These are phyloP conservation scores for Limosa lapponica DNA, from an alignment of 2,797 vertebrate species.

Conservation along the genomic window DNA sequence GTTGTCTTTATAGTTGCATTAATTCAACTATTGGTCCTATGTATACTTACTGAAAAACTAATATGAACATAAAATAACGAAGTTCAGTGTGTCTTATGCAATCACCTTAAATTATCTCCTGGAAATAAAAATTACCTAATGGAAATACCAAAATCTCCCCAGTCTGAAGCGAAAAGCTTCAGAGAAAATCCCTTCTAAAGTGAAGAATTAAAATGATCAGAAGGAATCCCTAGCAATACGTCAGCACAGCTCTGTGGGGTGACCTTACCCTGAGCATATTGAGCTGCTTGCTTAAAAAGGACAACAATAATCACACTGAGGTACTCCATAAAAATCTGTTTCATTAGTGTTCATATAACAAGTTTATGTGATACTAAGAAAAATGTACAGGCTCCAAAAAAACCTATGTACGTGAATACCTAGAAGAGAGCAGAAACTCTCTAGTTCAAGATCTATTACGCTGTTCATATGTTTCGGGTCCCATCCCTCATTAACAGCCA, in stretches of 20 bases:
- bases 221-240: not conserved
- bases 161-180: not conserved
- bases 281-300: not conserved
- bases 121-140: not conserved
- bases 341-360: not conserved
- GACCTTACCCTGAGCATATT: not conserved
- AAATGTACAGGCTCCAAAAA: not conserved
- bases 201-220: not conserved
- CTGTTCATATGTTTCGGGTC: not conserved
- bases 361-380: not conserved
- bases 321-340: not conserved
- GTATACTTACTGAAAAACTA: not conserved
- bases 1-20: not conserved
- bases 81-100: not conserved
- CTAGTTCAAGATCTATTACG: not conserved
- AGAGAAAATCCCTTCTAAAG: not conserved
- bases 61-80: not conserved
- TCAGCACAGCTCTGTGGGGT: not conserved
- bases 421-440: not conserved
- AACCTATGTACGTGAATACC: no score
- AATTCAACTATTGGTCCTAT: not conserved
- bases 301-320: not conserved
- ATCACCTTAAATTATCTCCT: not conserved
- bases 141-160: not conserved
- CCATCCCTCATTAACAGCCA: not conserved